Base-by-base conservation (phyloP, 2,797 vertebrate species). In the Mallotus villosus region DNA sequence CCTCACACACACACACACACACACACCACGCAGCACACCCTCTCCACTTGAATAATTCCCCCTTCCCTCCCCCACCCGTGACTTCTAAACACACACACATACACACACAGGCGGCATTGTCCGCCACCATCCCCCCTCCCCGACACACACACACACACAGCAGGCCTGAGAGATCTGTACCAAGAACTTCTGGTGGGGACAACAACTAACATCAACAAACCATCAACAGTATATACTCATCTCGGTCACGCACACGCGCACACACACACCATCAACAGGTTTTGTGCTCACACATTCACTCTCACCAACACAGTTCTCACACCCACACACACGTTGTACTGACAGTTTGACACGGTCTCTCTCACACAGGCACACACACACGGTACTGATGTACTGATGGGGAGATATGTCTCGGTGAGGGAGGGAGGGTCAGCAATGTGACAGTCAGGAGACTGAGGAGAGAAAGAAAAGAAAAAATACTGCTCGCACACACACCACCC, bases 61-160 rank as follows among this genome's bases (percentile, higher is more conserved):
- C 41, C 17, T 17, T 19, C 51, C 25, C 16, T 27, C 55, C 16
- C 51, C 55, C 22, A 19, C 19, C 11, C 27, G 2, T 16, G 22
- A 9, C 27, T 17, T 29, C 29, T 24, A 17, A 32, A 16, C 21
- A 1, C 74, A 17, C 69, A 37, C 65, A 61, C 76, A 81, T 72
- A 76, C 74, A 67, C 78, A 82, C 74, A 78, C 74, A 77, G 61
- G 46, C 70, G 19, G n/a, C 32, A 70, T 78, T 75, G 63, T 72
- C 17, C 8, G 2, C 67, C 55, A 29, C 21, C 81, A 72, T 73
- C 37, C 24, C 53, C 22, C 37, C 24, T 29, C 22, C 21, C 41
- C 3, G 27, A 32, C 22, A 27, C 46, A 55, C 3, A 68, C 21
- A 24, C 41, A 17, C 22, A 29, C 27, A 25, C n/a, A 67, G 37